These are phyloP conservation scores for Drosophila setifemur DNA, from an alignment of 1,140 invertebrate species.

Conservation along the genomic window DNA sequence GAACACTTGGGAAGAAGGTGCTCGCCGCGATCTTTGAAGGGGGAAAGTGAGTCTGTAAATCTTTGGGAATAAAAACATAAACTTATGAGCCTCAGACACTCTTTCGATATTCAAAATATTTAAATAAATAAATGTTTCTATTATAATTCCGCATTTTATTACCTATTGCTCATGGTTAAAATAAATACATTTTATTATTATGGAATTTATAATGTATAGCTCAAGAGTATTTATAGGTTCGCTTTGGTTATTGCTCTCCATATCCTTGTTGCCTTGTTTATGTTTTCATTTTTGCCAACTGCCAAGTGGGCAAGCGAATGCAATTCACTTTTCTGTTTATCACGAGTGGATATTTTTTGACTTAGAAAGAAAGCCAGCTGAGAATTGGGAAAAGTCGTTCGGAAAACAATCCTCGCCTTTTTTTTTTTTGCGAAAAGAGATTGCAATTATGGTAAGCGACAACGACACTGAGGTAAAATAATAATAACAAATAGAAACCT, in stretches of 20 bases:
- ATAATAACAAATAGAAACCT: too few species aligned
- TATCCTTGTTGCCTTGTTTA: conserved; percentile 19
- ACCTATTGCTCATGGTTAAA: too few species aligned
- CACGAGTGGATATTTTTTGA: conserved; percentile 62
- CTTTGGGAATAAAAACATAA: background rate
- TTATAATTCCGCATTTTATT: too few species aligned
- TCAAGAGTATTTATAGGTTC: background rate
- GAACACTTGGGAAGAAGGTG: background rate
- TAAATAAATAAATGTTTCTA: background rate
- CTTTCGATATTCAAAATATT: too few species aligned
- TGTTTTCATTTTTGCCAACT: conserved; percentile 31
- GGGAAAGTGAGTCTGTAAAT: conserved; percentile 18
- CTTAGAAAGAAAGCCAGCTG: conserved; percentile 56
- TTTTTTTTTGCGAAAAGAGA: conserved; percentile 46
- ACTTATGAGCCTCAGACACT: background rate
- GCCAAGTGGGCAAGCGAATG: conserved; percentile 21
- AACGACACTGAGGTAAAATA: background rate
- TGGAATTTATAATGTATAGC: background rate
- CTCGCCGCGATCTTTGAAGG: background rate
- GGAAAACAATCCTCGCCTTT: conserved; percentile 8
- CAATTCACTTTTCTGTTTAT: conserved; percentile 72
- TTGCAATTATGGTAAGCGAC: background rate
- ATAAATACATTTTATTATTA: too few species aligned
- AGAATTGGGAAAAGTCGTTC: conserved; percentile 39
- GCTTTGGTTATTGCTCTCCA: background rate